These are phyloP conservation scores for Cryptoprocta ferox DNA, from an alignment of 2,797 vertebrate genomes.

Conservation along the genomic window DNA sequence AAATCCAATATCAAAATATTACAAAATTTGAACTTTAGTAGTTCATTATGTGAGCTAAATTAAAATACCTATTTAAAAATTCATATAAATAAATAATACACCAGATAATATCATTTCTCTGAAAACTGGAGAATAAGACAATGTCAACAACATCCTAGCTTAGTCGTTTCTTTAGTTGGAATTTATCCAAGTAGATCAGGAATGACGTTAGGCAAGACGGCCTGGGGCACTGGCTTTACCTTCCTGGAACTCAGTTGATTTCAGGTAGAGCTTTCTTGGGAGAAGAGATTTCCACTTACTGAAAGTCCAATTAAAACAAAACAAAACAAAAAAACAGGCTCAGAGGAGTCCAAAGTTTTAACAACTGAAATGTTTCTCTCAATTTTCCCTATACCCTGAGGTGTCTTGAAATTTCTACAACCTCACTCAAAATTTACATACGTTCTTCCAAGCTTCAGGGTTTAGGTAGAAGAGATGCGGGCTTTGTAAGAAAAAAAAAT, in stretches of 20 bases:
- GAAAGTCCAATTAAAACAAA: not conserved
- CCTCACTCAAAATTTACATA: constrained; percentile 38
- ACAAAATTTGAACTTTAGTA: constrained; percentile 10
- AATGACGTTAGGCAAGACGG: not conserved
- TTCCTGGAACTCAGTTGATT: not conserved
- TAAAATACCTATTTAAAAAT: not conserved
- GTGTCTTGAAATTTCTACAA: constrained; percentile 40
- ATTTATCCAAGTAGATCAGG: not conserved
- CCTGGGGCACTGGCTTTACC: not conserved
- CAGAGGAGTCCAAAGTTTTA: constrained; percentile 55
- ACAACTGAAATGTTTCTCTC: constrained; percentile 27
- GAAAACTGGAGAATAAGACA: constrained; percentile 8
- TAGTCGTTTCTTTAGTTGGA: constrained; percentile 1
- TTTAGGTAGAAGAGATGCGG: not conserved
- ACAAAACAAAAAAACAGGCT: not conserved
- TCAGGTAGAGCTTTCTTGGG: not conserved
- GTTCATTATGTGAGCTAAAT: constrained; percentile 35
- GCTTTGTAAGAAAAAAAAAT: not conserved
- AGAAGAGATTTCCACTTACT: constrained; percentile 7
- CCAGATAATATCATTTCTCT: constrained; percentile 27
- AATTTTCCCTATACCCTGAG: not conserved
- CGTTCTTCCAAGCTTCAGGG: not conserved
- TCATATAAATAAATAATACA: not conserved
- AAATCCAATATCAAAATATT: constrained; percentile 11
- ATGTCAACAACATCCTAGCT: not conserved